Evolutionary conservation across 1,140 invertebrate species (phyloP).

Genomic region (Bombus confusus): DNA sequence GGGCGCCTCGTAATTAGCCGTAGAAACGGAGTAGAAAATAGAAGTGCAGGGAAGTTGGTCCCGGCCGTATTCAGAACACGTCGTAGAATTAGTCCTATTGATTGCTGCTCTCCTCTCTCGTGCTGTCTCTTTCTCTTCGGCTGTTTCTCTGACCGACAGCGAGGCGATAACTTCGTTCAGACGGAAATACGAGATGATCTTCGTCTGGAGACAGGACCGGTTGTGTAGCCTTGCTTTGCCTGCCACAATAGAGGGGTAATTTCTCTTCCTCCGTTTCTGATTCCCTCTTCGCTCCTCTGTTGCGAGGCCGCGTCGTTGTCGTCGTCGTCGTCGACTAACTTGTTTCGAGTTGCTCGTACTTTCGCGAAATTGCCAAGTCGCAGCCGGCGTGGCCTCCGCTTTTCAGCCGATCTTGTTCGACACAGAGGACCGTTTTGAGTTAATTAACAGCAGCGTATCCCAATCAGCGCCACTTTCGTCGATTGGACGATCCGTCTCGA

Average conservation of each 20-base stretch:
- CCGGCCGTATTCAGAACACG: slow-evolving; percentile 35
- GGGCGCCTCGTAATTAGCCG: slow-evolving; percentile 29
- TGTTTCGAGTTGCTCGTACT: slow-evolving; percentile 38
- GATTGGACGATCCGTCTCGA: neutral
- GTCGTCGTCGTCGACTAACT: slow-evolving; percentile 14
- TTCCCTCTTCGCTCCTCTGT: neutral
- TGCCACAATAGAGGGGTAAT: slow-evolving; percentile 60
- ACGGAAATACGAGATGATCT: slow-evolving; percentile 49
- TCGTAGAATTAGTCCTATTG: slow-evolving; percentile 62
- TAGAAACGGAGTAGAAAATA: slow-evolving; percentile 29
- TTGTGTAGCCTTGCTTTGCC: neutral
- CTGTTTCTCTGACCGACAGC: neutral
- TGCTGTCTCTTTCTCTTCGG: neutral
- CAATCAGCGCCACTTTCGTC: slow-evolving; percentile 10
- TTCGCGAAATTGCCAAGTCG: slow-evolving; percentile 57
- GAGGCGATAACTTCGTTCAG: slow-evolving; percentile 47
- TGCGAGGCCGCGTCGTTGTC: neutral
- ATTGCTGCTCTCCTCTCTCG: slow-evolving; percentile 27
- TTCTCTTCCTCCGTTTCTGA: slow-evolving; percentile 39
- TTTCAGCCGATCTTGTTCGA: slow-evolving; percentile 31
- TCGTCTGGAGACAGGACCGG: slow-evolving; percentile 9
- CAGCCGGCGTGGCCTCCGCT: slow-evolving; percentile 18
- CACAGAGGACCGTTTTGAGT: neutral
- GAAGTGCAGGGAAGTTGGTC: slow-evolving; percentile 20
- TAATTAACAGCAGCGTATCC: slow-evolving; percentile 4